These are phyloP conservation scores for Rhyacichthys aspro DNA, from an alignment of 2,797 vertebrate genomes.

Conservation along the genomic window DNA sequence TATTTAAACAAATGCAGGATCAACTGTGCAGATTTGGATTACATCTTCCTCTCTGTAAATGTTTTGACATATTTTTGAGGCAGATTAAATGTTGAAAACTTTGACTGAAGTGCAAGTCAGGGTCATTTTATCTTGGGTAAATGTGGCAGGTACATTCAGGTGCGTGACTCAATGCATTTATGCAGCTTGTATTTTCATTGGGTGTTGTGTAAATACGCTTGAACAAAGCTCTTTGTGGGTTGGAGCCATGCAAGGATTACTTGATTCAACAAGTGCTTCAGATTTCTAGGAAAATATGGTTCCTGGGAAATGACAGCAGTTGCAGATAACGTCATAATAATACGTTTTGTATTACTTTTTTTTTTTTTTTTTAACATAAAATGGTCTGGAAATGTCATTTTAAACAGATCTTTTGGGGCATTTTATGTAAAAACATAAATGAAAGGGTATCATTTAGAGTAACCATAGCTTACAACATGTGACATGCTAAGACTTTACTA, in stretches of 20 bases:
- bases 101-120: neutral
- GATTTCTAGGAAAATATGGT: too few species aligned
- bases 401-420: too few species aligned
- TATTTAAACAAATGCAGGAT: slow-evolving; percentile 4
- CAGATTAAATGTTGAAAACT: neutral
- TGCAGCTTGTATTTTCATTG: neutral
- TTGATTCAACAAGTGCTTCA: slow-evolving; percentile 14
- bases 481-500: too few species aligned
- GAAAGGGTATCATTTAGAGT: too few species aligned
- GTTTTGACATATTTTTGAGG: slow-evolving; percentile 5
- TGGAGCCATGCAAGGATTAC: slow-evolving; percentile 2
- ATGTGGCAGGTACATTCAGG: slow-evolving; percentile 3
- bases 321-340: too few species aligned
- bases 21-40: slow-evolving; percentile 7
- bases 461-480: too few species aligned
- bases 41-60: neutral
- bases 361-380: too few species aligned
- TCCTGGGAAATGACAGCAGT: too few species aligned
- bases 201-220: slow-evolving; percentile 29
- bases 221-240: neutral
- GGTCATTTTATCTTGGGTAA: slow-evolving; percentile 28
- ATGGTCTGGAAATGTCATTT: too few species aligned
- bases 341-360: too few species aligned
- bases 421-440: too few species aligned
- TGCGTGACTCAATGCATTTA: slow-evolving; percentile 3